phyloP scores from a whole-genome alignment of 1,140 invertebrate species.

The Ephestia elutella region DNA sequence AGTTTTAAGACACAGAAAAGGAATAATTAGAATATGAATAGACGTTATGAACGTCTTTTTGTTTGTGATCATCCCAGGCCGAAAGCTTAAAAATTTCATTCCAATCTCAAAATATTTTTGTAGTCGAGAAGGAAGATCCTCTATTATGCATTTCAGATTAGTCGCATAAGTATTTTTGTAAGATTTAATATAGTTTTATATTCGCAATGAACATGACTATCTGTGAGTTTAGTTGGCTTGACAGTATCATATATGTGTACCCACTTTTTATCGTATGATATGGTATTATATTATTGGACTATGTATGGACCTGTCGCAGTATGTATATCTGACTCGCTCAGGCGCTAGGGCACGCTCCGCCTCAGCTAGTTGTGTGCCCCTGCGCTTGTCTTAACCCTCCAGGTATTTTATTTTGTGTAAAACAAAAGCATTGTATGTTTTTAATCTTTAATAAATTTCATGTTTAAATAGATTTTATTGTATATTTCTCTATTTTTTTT shows the following conservation, averaged over 20 bases:
- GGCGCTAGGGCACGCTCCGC: constrained; percentile 36
- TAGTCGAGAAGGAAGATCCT: constrained; percentile 69
- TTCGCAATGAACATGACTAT: constrained; percentile 69
- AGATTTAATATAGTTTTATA: constrained; percentile 72
- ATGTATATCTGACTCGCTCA: constrained; percentile 44
- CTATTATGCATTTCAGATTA: constrained; percentile 71
- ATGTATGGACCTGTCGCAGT: constrained; percentile 64
- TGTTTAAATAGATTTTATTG: constrained; percentile 73
- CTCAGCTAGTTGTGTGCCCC: constrained; percentile 30
- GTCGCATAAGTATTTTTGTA: constrained; percentile 73
- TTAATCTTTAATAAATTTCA: constrained; percentile 75
- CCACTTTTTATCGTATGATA: constrained; percentile 62
- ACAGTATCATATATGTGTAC: constrained; percentile 71
- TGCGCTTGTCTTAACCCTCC: constrained; percentile 45
- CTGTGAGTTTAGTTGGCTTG: constrained; percentile 69
- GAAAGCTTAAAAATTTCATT: constrained; percentile 70
- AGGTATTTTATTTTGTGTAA: constrained; percentile 75
- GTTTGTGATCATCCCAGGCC: constrained; percentile 58
- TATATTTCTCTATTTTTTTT: constrained; percentile 73
- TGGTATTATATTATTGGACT: constrained; percentile 69
- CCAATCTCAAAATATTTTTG: constrained; percentile 74
- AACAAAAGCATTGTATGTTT: constrained; percentile 72
- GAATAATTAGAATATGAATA: constrained; percentile 58
- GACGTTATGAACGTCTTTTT: constrained; percentile 53
- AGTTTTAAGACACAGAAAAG: constrained; percentile 96